Base-by-base conservation (phyloP, 2,797 vertebrate species). In the Neosilurus hyrtlii region DNA sequence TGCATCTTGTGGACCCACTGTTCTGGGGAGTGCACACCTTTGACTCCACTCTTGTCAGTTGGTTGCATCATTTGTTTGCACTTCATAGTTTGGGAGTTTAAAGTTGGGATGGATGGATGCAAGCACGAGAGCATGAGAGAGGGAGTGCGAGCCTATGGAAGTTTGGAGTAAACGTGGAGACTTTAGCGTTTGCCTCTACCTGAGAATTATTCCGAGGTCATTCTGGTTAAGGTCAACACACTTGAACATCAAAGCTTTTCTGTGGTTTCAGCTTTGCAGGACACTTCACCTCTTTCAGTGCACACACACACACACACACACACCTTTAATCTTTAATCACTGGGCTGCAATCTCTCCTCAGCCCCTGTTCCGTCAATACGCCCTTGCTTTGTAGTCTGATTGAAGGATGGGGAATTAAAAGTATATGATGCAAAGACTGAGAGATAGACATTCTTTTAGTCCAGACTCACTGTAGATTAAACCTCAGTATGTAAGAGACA, bases 291-390 rank as follows among this genome's bases (percentile, higher is more conserved):
- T 89, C 87, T 86, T 82, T 89, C 87, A 87, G 89, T 6, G 6
- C 37, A 43, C 37, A 43, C 37, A 43, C 37, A 43, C 37, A 43
- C 37, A 89, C 91, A 92, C 91, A 89, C 91, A 87, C 76, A 86
- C 51, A 72, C 89, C 90, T 93, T 93, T 93, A 94, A 94, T 89
- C 93, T 92, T 88, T 88, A 86, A 83, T 89, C 86, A 86, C 85
- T 83, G 74, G 86, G 77, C 89, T 76, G 84, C 90, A 92, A 91
- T 93, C 91, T 93, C 91, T 88, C 84, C 90, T 90, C 88, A 81
- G 89, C 90, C 89, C 90, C 88, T 89, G 88, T 92, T 92, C 89
- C 90, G 91, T 92, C 91, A 89, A 92, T 92, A 88, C 84, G 84
- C 89, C 89, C 85, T 90, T 89, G 86, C 92, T 94, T 92, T 94